Percentiles rank a stretch among this genome's conserved stretches.
These are phyloP conservation scores for Prunella fulvescens DNA, from an alignment of 2,113 vertebrate genomes.

Conservation along the genomic window DNA sequence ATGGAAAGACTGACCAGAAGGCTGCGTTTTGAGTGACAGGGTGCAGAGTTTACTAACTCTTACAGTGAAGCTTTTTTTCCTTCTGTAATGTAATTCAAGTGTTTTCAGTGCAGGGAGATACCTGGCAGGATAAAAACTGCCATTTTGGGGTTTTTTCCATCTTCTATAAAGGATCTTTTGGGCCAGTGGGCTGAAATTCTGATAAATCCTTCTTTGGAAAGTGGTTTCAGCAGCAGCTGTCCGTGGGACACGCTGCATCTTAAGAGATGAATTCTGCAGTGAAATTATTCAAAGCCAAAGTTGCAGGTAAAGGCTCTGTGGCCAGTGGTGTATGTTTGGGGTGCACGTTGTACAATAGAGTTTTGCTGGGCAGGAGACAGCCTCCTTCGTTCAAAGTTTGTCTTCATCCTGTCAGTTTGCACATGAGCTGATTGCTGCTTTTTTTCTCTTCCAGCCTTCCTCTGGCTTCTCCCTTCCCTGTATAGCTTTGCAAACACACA, in stretches of 20 bases:
- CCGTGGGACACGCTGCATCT: background rate
- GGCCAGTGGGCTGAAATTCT: background rate
- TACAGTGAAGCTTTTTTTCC: background rate
- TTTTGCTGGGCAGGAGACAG: background rate
- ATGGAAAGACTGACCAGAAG: background rate
- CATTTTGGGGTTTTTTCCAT: accelerated
- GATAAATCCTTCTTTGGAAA: background rate
- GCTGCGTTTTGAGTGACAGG: background rate
- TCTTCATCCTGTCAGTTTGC: background rate
- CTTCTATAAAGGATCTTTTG: background rate
- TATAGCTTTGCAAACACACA: background rate
- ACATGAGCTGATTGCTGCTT: background rate
- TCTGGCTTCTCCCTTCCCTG: background rate
- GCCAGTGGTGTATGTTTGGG: background rate
- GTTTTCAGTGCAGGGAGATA: background rate
- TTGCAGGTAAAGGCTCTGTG: background rate
- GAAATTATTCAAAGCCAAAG: background rate
- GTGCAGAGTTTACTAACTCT: background rate
- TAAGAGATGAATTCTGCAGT: background rate
- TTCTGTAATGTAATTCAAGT: background rate
- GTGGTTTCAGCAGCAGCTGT: background rate
- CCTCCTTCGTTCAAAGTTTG: background rate
- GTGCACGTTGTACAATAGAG: accelerated
- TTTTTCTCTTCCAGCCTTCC: background rate
- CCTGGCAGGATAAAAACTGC: background rate